Evolutionary conservation across 1,140 invertebrate genomes (phyloP), one percentile per base, ranked within the genome.

Genomic region (Sycobia sp.): DNA sequence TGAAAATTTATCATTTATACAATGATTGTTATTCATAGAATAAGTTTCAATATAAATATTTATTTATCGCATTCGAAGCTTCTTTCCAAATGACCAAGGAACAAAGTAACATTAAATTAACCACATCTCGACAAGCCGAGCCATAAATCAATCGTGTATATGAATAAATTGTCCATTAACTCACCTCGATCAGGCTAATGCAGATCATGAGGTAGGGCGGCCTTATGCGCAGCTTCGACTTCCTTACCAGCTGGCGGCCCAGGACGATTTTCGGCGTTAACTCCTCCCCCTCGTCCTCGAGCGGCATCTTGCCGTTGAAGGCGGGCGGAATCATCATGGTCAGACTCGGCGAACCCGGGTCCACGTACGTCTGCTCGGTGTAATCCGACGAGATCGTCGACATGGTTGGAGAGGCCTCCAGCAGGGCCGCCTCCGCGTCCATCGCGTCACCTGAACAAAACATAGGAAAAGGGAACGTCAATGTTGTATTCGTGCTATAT

Each of bases 141-240:
- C n/a, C n/a, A n/a, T n/a, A n/a, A n/a, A n/a, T n/a, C n/a, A n/a
- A n/a, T n/a, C n/a, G n/a, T n/a, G n/a, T n/a, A n/a, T n/a, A n/a
- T n/a, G n/a, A n/a, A n/a, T n/a, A n/a, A n/a, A n/a, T n/a, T n/a
- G n/a, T n/a, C n/a, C n/a, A n/a, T n/a, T n/a, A n/a, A 63, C 65
- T 64, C 46, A 80, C 79, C 72, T 81, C 78, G 46, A 81, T 72
- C 29, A 80, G 77, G 51, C 79, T 81, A 64, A 81, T 77, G 62
- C 73, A 81, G 34, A 81, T 81, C 79, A 81, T 81, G 18, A 81
- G 75, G 67, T 80, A 81, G 27, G 79, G 79, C 69, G 78, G 76
- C 75, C 76, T 73, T 76, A 81, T 80, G 57, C 76, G 73, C 62
- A 81, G 76, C 67, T 75, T 78, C 11, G 76, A 74, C 66, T 80